Conservation (phyloP, 2,797 vertebrate species). For the Pipistrellus pygmaeus region DNA sequence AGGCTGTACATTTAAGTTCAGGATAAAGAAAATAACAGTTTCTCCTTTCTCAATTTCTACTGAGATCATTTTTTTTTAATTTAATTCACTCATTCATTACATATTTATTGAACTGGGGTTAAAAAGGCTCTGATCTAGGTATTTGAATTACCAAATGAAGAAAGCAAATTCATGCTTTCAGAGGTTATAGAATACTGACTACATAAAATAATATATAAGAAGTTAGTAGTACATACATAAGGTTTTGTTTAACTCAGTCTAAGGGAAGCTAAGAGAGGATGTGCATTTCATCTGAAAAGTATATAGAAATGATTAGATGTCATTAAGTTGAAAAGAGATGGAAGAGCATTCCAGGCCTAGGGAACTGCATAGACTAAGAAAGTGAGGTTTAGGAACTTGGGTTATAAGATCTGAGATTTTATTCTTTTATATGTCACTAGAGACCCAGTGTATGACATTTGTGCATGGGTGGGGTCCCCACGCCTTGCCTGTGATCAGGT, state of each 20-base stretch:
- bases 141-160: background rate
- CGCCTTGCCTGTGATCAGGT: too few species aligned
- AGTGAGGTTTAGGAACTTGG: background rate
- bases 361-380: background rate
- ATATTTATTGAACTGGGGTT: background rate
- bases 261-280: background rate
- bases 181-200: background rate
- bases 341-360: background rate
- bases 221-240: background rate
- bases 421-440: background rate
- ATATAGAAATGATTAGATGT: background rate
- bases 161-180: background rate
- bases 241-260: background rate
- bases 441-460: too few species aligned
- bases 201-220: background rate
- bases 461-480: too few species aligned
- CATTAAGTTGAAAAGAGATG: background rate
- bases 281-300: background rate
- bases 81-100: background rate
- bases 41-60: background rate
- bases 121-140: background rate
- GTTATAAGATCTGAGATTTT: background rate
- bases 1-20: background rate
- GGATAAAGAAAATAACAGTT: background rate
- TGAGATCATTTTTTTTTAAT: background rate